Conservation (phyloP, 2,888 invertebrate species). For the Poecilus cupreus region DNA sequence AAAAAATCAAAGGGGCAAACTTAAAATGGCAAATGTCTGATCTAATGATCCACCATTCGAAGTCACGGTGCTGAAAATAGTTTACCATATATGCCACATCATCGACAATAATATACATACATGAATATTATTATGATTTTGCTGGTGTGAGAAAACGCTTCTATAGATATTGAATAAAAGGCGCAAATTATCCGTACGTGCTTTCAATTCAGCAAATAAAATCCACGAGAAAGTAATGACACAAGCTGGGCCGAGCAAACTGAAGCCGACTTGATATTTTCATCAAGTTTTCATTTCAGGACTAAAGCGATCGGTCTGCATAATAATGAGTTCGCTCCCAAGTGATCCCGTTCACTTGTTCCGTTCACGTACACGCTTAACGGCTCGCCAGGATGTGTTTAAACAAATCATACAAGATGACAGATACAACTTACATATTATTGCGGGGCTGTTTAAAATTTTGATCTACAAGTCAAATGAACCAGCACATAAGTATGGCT, state of each 20-base stretch:
- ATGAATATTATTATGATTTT: no score
- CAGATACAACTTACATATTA: background rate
- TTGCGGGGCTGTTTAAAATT: no score
- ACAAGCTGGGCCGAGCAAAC: background rate
- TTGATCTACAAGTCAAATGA: no score
- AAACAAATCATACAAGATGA: background rate
- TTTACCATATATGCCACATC: no score
- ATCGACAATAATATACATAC: no score
- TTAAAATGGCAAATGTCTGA: no score
- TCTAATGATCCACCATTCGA: no score
- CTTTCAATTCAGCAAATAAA: constrained; percentile 9
- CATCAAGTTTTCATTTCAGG: constrained; percentile 34
- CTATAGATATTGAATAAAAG: background rate
- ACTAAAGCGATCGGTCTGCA: constrained; percentile 25
- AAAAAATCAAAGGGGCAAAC: no score
- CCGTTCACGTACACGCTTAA: constrained; percentile 7
- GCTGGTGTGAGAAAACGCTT: no score
- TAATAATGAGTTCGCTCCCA: constrained; percentile 1
- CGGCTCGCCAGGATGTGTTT: background rate
- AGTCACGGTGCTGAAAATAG: no score
- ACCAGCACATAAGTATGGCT: no score
- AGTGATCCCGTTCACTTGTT: background rate
- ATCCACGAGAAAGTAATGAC: background rate
- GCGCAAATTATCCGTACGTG: background rate
- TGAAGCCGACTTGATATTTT: constrained; percentile 9